phyloP scores from a whole-genome alignment of 2,888 invertebrate species.

The Altica lythri region DNA sequence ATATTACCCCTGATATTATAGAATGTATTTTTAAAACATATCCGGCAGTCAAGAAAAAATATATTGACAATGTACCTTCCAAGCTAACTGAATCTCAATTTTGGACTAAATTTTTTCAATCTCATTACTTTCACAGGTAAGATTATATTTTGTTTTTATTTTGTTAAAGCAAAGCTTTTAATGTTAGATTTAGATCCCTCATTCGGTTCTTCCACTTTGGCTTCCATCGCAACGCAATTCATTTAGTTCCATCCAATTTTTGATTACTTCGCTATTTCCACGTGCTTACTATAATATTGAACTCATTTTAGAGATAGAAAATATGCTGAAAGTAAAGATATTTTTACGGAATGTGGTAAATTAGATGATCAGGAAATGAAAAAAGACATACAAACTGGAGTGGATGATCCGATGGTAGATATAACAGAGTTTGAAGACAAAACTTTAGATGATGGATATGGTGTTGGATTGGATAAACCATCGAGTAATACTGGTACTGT shows the following conservation, averaged over 20 bases:
- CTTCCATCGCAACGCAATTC: no score
- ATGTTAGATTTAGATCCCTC: neutral
- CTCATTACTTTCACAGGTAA: constrained; percentile 94
- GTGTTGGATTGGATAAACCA: constrained; percentile 59
- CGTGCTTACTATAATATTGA: neutral
- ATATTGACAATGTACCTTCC: constrained; percentile 92
- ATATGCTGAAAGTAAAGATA: constrained; percentile 87
- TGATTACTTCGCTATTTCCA: neutral
- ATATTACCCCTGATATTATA: constrained; percentile 95
- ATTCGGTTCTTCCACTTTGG: no score
- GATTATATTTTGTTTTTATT: neutral
- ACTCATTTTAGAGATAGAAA: constrained; percentile 70
- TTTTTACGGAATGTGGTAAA: constrained; percentile 97
- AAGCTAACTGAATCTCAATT: constrained; percentile 96
- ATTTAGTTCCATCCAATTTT: neutral
- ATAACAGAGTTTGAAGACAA: constrained; percentile 80
- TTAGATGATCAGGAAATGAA: constrained; percentile 85
- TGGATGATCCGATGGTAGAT: constrained; percentile 83
- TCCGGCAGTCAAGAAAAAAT: constrained; percentile 97
- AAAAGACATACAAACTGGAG: constrained; percentile 76
- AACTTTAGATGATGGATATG: constrained; percentile 69
- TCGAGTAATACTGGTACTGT: constrained; percentile 64
- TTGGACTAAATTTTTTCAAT: constrained; percentile 99
- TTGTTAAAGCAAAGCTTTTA: neutral
- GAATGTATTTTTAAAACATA: constrained; percentile 99